Base-by-base conservation (phyloP, 2,797 vertebrate species). In the Acanthurus tractus region DNA sequence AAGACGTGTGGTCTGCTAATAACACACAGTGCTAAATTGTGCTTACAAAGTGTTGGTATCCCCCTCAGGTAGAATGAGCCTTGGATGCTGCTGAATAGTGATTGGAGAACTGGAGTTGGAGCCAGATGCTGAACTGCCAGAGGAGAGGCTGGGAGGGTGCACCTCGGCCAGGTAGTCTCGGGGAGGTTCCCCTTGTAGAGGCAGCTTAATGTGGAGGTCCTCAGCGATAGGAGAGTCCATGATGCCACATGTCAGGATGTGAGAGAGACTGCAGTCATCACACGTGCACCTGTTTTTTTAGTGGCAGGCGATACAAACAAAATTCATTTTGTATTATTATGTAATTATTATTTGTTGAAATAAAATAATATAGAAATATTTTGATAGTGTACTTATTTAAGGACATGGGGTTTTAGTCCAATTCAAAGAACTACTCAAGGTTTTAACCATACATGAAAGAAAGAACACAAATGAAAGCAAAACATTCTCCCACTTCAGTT, bases 251-350 rank as follows among this genome's bases (percentile, higher is more conserved):
- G 98, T 99, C 86, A 99, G 95, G 90, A 99, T 99, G 94, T 99
- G 98, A 12, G 98, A 99, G 76, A 99, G 97, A 88, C 98, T 99
- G 90, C 98, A 99, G 95, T 99, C 98, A 23, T 99, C 98, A 77
- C 98, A 99, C 7, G 98, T 98, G 90, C 98, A 99, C 89, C 98
- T 99, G 93, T 6, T 34, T 34, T 68, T 81, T 78, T 6, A 5
- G 8, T 29, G 3, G 2, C 14, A 15, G 8, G 25, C 0, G 3
- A 61, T n/a, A 29, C 1, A 0, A 13, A 57, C 6, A 6, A 8
- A 18, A 34, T 42, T 13, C 1, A 49, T 18, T 36, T 1, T 20
- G 12, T 4, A 34, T 34, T 34, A 34, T 34, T 34, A 34, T 34
- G 29, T 34, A 34, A 34, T 34, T 7, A 34, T 34, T 34, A 34